Base-by-base conservation (phyloP, 2,113 vertebrate genomes). In the Oreochromis spilurus region DNA sequence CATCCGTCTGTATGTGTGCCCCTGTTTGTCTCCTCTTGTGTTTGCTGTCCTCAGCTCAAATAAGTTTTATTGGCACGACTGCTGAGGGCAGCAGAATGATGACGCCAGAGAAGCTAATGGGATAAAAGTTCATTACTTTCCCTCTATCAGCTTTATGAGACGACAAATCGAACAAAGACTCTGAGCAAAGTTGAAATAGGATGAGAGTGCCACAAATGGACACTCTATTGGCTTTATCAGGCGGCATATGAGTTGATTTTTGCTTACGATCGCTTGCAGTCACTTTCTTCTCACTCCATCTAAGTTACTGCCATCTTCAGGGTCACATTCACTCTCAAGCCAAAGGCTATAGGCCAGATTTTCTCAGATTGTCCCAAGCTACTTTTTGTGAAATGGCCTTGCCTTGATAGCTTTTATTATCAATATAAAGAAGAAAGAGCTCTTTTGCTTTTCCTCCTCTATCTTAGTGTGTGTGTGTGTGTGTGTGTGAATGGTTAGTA, bases 111-210 rank as follows among this genome's bases (percentile, higher is more conserved):
- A 77, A 80, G 80, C 82, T 94, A 93, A 94, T 92, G 82, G 88
- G 82, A 93, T 91, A 90, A 93, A 93, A 91, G 84, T 94, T 93
- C 81, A 95, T 94, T 93, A 89, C 89, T 86, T 86, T 91, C 60
- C 75, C 52, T 93, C 89, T 81, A 90, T 95, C 90, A 90, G 79
- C 89, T 90, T 93, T 92, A 90, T 88, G 87, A 89, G 81, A 91
- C 82, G 85, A 87, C 88, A 78, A 84, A 92, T 88, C 86, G 75
- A 91, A 94, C 88, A 89, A 90, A 91, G 84, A 77, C 87, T 84
- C 72, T 0, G 19, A 89, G 84, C 81, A 57, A 45, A 88, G 87
- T 89, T 89, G 81, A 88, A 90, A 84, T 17, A 26, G 88, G 36
- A 91, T 67, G 65, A 88, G 88, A 82, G 57, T 88, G 88, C 88